These are phyloP conservation scores for Platynereis dumerilii DNA, from an alignment of 2,888 invertebrate species.

Conservation along the genomic window DNA sequence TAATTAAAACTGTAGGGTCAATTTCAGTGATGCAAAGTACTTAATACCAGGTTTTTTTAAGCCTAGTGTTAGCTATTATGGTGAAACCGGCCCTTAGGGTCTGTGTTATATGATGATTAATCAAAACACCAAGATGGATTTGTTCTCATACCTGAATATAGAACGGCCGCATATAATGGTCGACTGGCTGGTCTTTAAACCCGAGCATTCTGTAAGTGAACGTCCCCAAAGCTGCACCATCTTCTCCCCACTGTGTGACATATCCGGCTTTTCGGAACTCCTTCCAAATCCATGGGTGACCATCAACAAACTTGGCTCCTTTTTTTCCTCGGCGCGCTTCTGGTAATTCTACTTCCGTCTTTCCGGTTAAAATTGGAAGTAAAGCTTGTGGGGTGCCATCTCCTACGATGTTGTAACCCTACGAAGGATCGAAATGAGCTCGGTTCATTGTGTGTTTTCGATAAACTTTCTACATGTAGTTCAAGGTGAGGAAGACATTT, in stretches of 20 bases:
- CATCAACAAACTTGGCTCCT: constrained; percentile 73
- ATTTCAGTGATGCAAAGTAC: too few species aligned
- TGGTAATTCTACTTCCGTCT: constrained; percentile 23
- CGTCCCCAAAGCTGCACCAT: constrained; percentile 81
- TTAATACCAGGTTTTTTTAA: too few species aligned
- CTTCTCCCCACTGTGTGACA: constrained; percentile 83
- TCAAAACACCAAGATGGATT: too few species aligned
- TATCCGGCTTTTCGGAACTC: constrained; percentile 69
- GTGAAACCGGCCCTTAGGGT: constrained; percentile 72
- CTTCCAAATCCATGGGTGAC: constrained; percentile 87
- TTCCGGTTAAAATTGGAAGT: constrained; percentile 27
- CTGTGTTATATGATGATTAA: not conserved
- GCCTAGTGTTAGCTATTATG: too few species aligned
- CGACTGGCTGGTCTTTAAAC: constrained; percentile 81
- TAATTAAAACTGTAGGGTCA: too few species aligned
- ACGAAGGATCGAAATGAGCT: too few species aligned
- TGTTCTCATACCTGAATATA: constrained; percentile 34
- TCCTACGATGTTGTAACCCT: constrained; percentile 32
- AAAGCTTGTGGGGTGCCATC: constrained; percentile 30
- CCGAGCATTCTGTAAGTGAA: constrained; percentile 91
- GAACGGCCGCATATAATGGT: constrained; percentile 87
- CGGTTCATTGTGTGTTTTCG: too few species aligned
- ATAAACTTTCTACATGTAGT: too few species aligned
- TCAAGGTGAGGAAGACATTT: too few species aligned
- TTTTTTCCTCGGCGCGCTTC: constrained; percentile 62